Conservation (phyloP, 2,113 vertebrate species). For the Tauraco erythrolophus region DNA sequence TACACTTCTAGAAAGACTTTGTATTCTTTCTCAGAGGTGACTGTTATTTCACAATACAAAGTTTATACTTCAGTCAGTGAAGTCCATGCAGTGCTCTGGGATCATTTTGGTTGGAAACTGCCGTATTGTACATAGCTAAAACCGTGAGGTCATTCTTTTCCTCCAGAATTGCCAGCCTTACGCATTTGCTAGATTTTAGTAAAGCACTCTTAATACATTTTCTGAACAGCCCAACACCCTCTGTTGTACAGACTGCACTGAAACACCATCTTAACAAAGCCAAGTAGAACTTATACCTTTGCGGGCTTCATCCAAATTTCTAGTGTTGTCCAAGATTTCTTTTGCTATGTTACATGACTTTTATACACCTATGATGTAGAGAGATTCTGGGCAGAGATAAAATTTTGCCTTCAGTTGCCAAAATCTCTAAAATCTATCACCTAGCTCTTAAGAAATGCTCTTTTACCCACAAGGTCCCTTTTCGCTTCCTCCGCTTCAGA, state of each 20-base stretch:
- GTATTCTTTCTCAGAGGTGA: background rate
- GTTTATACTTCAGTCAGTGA: background rate
- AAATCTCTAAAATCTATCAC: background rate
- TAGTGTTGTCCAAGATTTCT: background rate
- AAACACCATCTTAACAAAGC: background rate
- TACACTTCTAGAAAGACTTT: background rate
- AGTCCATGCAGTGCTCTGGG: background rate
- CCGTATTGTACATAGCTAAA: background rate
- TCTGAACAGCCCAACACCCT: background rate
- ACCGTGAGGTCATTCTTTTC: background rate
- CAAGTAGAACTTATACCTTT: background rate
- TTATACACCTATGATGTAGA: background rate
- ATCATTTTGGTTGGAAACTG: background rate
- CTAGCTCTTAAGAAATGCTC: background rate
- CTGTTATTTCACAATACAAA: background rate
- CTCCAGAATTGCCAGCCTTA: background rate
- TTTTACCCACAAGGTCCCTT: background rate
- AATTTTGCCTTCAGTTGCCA: background rate
- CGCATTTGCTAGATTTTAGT: background rate
- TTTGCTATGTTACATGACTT: background rate
- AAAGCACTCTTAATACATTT: background rate
- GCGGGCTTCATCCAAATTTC: background rate
- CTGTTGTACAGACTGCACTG: background rate
- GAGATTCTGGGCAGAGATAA: background rate
- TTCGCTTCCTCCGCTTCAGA: background rate